Base-by-base conservation (phyloP, 2,888 invertebrate species). In the Nemapogon koenigi region DNA sequence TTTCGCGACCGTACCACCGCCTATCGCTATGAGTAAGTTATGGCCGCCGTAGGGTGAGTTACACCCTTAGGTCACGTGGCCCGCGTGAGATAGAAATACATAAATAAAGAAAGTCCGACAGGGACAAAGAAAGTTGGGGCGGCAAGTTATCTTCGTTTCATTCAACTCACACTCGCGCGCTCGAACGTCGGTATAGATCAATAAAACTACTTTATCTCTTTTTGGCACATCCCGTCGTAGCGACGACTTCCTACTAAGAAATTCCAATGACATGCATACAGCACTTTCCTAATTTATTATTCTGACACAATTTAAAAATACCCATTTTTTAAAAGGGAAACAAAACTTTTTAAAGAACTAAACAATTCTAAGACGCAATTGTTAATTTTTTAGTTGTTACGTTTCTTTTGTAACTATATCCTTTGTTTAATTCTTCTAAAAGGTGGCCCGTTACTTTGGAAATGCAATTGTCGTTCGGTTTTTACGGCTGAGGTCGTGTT, bases 131-230 rank as follows among this genome's bases (percentile, higher is more conserved):
- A 66, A 55, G 57, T 62, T 68, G 71, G 78, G 78, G 78, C 76
- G 76, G 78, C 67, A 76, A 78, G 78, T 78, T 78, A 78, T 78
- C 78, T 78, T 78, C 78, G 76, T 76, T 76, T 63, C 78, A 75
- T 76, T 76, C 76, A 76, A 76, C 78, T 73, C 76, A 72, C 75
- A 78, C 76, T 75, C 68, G 70, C 69, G 61, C 61, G 55, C 71
- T 67, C 65, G 71, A 73, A 75, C 70, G 76, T 78, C 76, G 75
- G 76, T 76, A 71, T 78, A 78, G 80, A 80, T 80, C 80, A 80
- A 80, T 80, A 80, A 80, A 80, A 80, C 79, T 79, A 79, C 79
- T 80, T 80, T 80, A 80, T 80, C 78, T 80, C 79, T 79, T 80
- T 80, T 80, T 79, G 80, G 80, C 80, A 79, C 78, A 76, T 79